Base-by-base conservation (phyloP, 2,888 invertebrate species). In the Nowickia ferox region DNA sequence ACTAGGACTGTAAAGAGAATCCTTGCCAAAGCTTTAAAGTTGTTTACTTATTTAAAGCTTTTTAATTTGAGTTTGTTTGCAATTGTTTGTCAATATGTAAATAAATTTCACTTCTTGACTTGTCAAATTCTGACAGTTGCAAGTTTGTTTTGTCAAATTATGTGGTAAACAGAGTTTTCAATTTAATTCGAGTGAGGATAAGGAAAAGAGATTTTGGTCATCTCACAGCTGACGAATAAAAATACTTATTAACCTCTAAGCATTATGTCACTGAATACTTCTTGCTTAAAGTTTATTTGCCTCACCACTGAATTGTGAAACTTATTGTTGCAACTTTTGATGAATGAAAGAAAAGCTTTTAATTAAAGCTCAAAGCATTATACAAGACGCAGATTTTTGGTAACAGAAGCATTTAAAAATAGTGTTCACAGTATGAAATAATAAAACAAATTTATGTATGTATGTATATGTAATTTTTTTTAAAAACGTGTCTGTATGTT, bases 111-210 rank as follows among this genome's bases (percentile, higher is more conserved):
- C 44, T 84, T 75, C 63, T 19, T 30, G 19, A 11, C 48, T 22
- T 59, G 77, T 22, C 51, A 81, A 48, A 42, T 55, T 72, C 57
- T 84, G 81, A 77, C 84, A 72, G 11, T n/a, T 55, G n/a, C 1
- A 40, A 61, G 53, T 44, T 75, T 53, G 55, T 22, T 17, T 9
- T 57, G n/a, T 11, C 19, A 63, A 19, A n/a, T 6, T 10, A 8
- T 55, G 11, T 55, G 13, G 6, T 11, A 8, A 42, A 17, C 3
- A 9, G 2, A 42, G 3, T 40, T 17, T 42, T 10, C 11, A 17
- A 1, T 61, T 19, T 17, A 10, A 42, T n/a, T 17, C 5, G 59
- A 48, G 46, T 30, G 11, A n/a, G 22, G 3, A 30, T 10, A 9
- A 0, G 15, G 15, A 40, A n/a, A 51, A 40, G 2, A 3, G 17